These are phyloP conservation scores for Prionace glauca DNA, from an alignment of 2,797 vertebrate genomes.

Conservation along the genomic window DNA sequence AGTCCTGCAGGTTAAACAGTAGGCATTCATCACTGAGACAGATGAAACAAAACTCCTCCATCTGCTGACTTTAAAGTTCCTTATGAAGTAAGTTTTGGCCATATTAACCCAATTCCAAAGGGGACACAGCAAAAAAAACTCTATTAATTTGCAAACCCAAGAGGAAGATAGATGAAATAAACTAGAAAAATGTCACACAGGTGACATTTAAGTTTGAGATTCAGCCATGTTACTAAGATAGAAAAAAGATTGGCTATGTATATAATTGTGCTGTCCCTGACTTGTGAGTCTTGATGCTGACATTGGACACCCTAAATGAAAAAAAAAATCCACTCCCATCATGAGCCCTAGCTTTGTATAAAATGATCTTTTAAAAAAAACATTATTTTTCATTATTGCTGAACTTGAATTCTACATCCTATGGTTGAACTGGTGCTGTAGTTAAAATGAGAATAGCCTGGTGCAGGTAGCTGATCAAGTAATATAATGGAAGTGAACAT, in stretches of 20 bases:
- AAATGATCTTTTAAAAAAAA: background rate
- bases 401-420: background rate
- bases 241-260: background rate
- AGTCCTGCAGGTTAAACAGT: background rate
- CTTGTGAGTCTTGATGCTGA: background rate
- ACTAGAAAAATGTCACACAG: background rate
- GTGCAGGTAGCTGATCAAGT: background rate
- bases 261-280: background rate
- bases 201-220: background rate
- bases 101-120: background rate
- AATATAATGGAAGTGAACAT: background rate
- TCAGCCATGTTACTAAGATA: background rate
- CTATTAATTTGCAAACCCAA: background rate
- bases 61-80: background rate
- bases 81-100: background rate
- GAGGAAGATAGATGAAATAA: background rate
- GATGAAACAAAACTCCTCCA: background rate
- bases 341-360: background rate
- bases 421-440: background rate
- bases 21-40: background rate
- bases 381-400: background rate
- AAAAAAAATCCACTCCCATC: background rate
- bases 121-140: background rate
- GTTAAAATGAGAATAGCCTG: conserved; percentile 19
- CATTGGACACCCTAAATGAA: background rate